Conservation (phyloP, 2,113 vertebrate genomes). For the Raphicerus campestris region DNA sequence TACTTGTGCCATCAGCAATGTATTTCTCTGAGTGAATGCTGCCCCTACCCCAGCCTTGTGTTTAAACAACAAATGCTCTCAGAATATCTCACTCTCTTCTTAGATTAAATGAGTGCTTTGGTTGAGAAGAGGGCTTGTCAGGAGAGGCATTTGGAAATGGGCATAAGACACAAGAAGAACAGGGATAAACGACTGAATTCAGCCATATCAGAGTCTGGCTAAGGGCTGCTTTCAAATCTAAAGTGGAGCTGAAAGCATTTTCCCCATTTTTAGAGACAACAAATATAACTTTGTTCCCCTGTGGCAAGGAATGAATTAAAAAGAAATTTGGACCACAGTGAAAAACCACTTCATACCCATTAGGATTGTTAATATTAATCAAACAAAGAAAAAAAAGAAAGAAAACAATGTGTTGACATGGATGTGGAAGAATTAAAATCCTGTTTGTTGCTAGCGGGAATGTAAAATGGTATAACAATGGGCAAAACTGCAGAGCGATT, state of each 20-base stretch:
- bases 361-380: too few species aligned
- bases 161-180: too few species aligned
- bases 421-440: background rate
- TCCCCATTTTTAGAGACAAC: background rate
- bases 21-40: background rate
- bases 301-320: background rate
- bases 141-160: background rate
- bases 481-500: fast-evolving
- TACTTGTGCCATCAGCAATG: background rate
- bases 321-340: background rate
- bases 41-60: background rate
- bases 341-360: background rate
- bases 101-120: background rate
- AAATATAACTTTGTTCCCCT: background rate
- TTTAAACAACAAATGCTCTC: background rate
- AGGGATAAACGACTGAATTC: background rate
- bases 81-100: too few species aligned
- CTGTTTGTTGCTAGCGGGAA: background rate
- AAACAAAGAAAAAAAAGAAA: background rate
- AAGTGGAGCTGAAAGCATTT: background rate
- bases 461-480: background rate
- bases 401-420: too few species aligned
- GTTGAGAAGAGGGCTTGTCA: background rate
- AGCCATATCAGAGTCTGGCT: background rate
- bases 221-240: background rate